phyloP scores from a whole-genome alignment of 2,797 vertebrate genomes.

The Propithecus perrieri region DNA sequence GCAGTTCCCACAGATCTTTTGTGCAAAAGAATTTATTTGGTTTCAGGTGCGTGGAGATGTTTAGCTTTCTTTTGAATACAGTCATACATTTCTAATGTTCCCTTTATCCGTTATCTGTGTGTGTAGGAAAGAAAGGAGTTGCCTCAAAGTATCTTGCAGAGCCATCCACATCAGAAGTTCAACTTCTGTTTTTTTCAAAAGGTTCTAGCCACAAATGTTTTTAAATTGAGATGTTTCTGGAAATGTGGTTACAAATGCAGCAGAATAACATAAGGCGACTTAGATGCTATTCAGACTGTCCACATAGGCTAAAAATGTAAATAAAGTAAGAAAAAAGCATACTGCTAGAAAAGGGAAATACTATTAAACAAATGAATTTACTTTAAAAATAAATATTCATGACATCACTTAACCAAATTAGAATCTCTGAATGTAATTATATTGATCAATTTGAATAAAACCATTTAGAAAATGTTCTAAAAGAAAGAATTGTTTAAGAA shows the following conservation, averaged over 20 bases:
- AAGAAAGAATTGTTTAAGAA: conserved; percentile 5
- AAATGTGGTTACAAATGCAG: not conserved
- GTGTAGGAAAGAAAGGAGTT: not conserved
- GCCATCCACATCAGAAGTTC: not conserved
- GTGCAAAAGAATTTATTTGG: not conserved
- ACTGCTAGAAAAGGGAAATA: not conserved
- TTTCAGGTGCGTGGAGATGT: not conserved
- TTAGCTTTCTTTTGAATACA: not conserved
- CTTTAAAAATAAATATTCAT: conserved; percentile 40
- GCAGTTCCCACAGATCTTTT: not conserved
- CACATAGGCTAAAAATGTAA: not conserved
- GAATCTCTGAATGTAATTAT: not conserved
- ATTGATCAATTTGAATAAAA: not conserved
- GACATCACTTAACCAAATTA: not conserved
- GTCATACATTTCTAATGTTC: not conserved
- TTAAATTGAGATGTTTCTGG: not conserved
- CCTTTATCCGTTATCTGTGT: not conserved
- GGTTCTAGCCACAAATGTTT: not conserved
- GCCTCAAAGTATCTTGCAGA: not conserved
- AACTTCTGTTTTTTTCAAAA: not conserved
- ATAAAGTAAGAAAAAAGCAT: not conserved
- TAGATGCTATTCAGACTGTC: not conserved
- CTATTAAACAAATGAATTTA: not conserved
- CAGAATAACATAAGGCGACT: not conserved
- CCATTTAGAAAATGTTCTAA: not conserved